Base-by-base conservation (phyloP, 2,888 invertebrate species). In the Clunio marinus region DNA sequence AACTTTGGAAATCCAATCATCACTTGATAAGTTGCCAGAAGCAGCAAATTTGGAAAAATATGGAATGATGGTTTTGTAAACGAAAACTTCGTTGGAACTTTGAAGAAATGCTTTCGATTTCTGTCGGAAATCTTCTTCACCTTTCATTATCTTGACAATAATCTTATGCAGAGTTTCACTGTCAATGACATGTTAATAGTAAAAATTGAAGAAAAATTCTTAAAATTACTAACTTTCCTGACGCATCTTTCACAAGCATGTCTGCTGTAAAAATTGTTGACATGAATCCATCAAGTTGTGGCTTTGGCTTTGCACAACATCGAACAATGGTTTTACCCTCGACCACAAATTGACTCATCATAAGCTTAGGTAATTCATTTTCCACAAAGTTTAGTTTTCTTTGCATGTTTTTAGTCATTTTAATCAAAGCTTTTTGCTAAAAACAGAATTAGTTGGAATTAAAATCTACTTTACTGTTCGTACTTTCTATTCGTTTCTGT, bases 111-210 rank as follows among this genome's bases (percentile, higher is more conserved):
- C 75, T 71, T 76, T 75, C 69, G 75, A 75, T 1, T 72, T 72
- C 25, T 73, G 72, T 1, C 78, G 75, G 46, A 77, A 77, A n/a
- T 70, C 69, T 1, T 72, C 72, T 51, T 74, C 74, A 20, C 78
- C 77, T 68, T 76, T 77, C 77, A 78, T 78, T 68, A 78, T 76
- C 69, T 78, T 78, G 0, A 74, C 74, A 60, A 78, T 72, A 13
- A 75, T 45, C 15, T 70, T 22, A 37, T 65, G 69, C 25, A 46
- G 4, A 22, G n/a, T 10, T 55, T 55, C 22, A 20, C 51, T 51
- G 24, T 17, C 5, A 17, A 51, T 20, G 20, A 46, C 46, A 15
- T 46, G 17, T 32, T 32, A 45, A 15, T n/a, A 45, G 3, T n/a
- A 7, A 4, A 45, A 45, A 17, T 35, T 65, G 69, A 28, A 46